Conservation (phyloP, 2,888 invertebrate genomes). For the Byasa hedistus region DNA sequence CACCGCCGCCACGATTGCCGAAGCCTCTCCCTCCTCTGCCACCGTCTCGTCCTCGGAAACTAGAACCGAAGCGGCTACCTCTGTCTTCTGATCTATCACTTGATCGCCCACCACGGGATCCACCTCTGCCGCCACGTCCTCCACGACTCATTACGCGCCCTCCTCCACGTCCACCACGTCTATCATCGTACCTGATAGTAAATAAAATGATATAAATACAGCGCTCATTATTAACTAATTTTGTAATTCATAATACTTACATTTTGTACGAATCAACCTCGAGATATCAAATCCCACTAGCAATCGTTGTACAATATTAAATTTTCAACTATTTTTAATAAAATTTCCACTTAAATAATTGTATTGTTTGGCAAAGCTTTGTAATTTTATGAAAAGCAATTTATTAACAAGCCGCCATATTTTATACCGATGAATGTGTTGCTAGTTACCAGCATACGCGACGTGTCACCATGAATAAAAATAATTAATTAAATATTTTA, state of each 20-base stretch:
- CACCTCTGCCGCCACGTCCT: constrained; percentile 38
- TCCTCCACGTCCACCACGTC: constrained; percentile 68
- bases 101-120: constrained; percentile 52
- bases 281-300: neutral
- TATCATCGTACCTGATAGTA: constrained; percentile 69
- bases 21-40: constrained; percentile 58
- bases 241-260: constrained; percentile 12
- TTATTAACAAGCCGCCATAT: constrained; percentile 36
- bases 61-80: constrained; percentile 58
- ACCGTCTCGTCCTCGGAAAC: constrained; percentile 48
- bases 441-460: constrained; percentile 8
- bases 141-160: constrained; percentile 59
- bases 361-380: constrained; percentile 28
- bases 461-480: constrained; percentile 25
- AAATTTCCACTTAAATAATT: constrained; percentile 7
- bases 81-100: constrained; percentile 72
- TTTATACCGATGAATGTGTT: constrained; percentile 23
- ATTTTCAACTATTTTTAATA: neutral
- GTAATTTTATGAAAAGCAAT: constrained; percentile 27
- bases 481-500: neutral
- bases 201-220: neutral
- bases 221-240: neutral
- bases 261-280: constrained; percentile 4
- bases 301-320: neutral
- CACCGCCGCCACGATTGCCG: constrained; percentile 60